A percentile compares a stretch with the other conserved stretches of the same genome.
phyloP scores from a whole-genome alignment of 2,113 vertebrate genomes.

The Pyxicephalus adspersus region DNA sequence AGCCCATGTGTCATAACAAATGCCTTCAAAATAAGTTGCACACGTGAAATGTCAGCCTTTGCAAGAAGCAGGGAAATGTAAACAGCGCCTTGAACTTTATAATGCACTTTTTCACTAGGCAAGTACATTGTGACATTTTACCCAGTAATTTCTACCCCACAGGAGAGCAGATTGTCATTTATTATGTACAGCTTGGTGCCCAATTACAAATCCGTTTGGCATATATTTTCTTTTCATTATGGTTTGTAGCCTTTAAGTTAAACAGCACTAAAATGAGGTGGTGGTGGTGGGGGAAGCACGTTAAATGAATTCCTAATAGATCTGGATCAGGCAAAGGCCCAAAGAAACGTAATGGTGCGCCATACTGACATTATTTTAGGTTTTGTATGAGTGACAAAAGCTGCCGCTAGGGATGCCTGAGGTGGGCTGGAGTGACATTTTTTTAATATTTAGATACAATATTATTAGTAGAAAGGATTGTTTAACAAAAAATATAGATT shows the following conservation, averaged over 20 bases:
- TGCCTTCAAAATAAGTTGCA: background rate
- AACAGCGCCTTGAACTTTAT: slow-evolving; percentile 34
- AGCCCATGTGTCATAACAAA: slow-evolving; percentile 13
- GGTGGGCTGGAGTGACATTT: too few relatives aligned
- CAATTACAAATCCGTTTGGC: slow-evolving; percentile 36
- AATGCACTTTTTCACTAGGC: slow-evolving; percentile 23
- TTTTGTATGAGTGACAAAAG: too few relatives aligned
- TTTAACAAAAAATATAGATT: too few relatives aligned
- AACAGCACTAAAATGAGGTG: background rate
- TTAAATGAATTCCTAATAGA: background rate
- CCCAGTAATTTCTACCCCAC: slow-evolving; percentile 38
- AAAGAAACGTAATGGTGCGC: too few relatives aligned
- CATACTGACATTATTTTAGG: too few relatives aligned
- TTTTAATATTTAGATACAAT: too few relatives aligned
- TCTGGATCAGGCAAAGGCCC: too few relatives aligned
- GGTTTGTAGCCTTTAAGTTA: slow-evolving; percentile 15
- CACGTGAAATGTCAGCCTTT: slow-evolving; percentile 1
- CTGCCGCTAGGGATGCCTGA: too few relatives aligned
- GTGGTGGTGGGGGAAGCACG: too few relatives aligned
- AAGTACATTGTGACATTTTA: slow-evolving; percentile 41
- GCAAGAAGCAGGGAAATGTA: slow-evolving; percentile 15
- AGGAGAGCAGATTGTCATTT: slow-evolving; percentile 41
- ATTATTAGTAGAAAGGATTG: too few relatives aligned
- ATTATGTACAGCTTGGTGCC: slow-evolving; percentile 36
- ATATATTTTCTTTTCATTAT: slow-evolving; percentile 46